Base-by-base conservation (phyloP, 2,888 invertebrate species). In the Mimachlamys varia region DNA sequence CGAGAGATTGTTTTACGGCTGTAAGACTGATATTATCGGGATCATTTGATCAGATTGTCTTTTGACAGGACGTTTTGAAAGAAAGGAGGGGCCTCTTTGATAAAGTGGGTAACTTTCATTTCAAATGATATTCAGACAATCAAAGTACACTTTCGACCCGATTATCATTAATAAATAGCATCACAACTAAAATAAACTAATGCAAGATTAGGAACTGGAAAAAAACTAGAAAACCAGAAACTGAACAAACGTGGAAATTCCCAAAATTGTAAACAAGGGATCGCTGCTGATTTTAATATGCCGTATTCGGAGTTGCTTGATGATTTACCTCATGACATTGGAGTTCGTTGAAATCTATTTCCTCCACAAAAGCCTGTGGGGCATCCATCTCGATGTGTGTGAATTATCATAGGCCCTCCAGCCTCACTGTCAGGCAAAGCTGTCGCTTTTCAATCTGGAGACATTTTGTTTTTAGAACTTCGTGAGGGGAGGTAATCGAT, bases 311-410 rank as follows among this genome's bases (percentile, higher is more conserved):
- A 76, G 7, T 1, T 10, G 3, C n/a, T 22, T 3, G 44, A 12
- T 38, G 53, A 15, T 33, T 88, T 90, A 96, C 96, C 96, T 96
- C 96, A 87, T 95, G 92, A 91, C 96, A 95, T 53, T 94, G 93
- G 22, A 96, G 94, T 91, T 96, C 96, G 37, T 93, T 92, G 89
- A 94, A 95, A 88, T 96, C 95, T 17, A 96, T 96, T 92, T 96
- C 96, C 90, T 96, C 96, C 17, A 96, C 95, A 94, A 96, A 96
- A 3, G 95, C 94, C 87, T 93, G 94, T 27, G 95, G 92, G n/a
- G 94, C 92, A 88, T 95, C 95, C 95, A 95, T 95, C 44, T 17
- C 87, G 87, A 88, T 49, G 27, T 89, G 38, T 89, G 27, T 76
- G 76, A 76, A 76, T 76, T 76, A 76, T 33, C 76, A 76, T 76